Evolutionary conservation across 2,888 invertebrate species (phyloP).

Genomic region (Aleiodes testaceus): DNA sequence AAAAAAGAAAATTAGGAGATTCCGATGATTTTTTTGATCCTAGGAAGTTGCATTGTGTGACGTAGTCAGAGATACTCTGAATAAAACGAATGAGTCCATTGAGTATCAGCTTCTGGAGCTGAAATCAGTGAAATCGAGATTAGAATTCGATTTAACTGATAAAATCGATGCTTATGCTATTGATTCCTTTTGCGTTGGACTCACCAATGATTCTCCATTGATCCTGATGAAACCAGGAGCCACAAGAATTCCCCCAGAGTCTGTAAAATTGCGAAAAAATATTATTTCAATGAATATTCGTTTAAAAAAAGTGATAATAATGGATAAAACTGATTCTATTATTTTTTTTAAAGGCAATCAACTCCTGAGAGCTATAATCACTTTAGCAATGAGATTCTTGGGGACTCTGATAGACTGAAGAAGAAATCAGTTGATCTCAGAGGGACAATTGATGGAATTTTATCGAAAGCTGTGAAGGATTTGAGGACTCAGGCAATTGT

Average conservation of each 20-base stretch:
- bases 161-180: slow-evolving; percentile 87
- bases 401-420: slow-evolving; percentile 83
- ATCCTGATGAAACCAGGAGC: slow-evolving; percentile 88
- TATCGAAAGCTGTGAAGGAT: slow-evolving; percentile 85
- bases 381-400: slow-evolving; percentile 85
- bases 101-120: slow-evolving; percentile 83
- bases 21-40: slow-evolving; percentile 4
- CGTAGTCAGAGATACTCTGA: slow-evolving; percentile 79
- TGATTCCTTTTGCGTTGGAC: slow-evolving; percentile 80
- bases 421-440: slow-evolving; percentile 84
- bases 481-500: slow-evolving; percentile 87
- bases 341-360: slow-evolving; percentile 78
- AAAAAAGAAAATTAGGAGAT: background rate
- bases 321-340: background rate
- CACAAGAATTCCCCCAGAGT: slow-evolving; percentile 85
- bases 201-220: slow-evolving; percentile 81
- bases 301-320: background rate
- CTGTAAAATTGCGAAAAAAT: slow-evolving; percentile 65
- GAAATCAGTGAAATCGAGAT: slow-evolving; percentile 85
- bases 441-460: slow-evolving; percentile 81
- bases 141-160: slow-evolving; percentile 95
- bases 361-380: slow-evolving; percentile 90
- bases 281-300: background rate
- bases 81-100: slow-evolving; percentile 79
- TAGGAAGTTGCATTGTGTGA: slow-evolving; percentile 81